phyloP scores from a whole-genome alignment of 2,888 invertebrate species.

The Uropetala carovei region DNA sequence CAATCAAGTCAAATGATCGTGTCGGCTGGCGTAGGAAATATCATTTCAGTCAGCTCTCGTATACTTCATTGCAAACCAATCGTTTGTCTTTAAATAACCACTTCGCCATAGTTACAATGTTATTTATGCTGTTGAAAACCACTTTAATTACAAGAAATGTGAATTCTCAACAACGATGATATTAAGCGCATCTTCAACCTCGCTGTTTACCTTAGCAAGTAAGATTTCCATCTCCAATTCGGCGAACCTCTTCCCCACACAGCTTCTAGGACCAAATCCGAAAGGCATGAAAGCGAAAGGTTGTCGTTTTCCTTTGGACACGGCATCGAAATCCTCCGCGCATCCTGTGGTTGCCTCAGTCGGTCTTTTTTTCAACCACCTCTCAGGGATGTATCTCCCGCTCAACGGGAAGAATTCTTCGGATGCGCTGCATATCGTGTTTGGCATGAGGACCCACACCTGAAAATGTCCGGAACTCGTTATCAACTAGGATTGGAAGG shows the following conservation, averaged over 20 bases:
- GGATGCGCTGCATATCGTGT: not conserved
- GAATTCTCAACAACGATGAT: not conserved
- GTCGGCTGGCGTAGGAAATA: no score
- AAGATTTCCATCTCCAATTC: slow-evolving; percentile 93
- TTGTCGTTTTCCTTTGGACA: slow-evolving; percentile 73
- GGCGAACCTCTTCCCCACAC: slow-evolving; percentile 90
- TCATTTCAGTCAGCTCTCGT: no score
- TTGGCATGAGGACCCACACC: slow-evolving; percentile 4
- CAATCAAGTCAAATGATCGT: no score
- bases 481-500: not conserved
- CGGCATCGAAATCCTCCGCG: slow-evolving; percentile 72
- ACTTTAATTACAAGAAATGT: no score
- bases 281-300: slow-evolving; percentile 87
- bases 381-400: slow-evolving; percentile 72
- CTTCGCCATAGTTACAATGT: no score
- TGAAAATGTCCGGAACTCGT: not conserved
- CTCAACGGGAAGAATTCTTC: slow-evolving; percentile 70
- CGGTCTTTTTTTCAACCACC: slow-evolving; percentile 72
- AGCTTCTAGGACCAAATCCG: slow-evolving; percentile 90
- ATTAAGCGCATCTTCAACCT: no score
- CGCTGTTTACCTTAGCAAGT: slow-evolving; percentile 83
- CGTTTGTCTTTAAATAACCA: no score
- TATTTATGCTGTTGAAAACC: no score
- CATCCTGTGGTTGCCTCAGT: not conserved
- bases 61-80: no score